phyloP scores from a whole-genome alignment of 2,888 invertebrate species.

The Amiota communis region DNA sequence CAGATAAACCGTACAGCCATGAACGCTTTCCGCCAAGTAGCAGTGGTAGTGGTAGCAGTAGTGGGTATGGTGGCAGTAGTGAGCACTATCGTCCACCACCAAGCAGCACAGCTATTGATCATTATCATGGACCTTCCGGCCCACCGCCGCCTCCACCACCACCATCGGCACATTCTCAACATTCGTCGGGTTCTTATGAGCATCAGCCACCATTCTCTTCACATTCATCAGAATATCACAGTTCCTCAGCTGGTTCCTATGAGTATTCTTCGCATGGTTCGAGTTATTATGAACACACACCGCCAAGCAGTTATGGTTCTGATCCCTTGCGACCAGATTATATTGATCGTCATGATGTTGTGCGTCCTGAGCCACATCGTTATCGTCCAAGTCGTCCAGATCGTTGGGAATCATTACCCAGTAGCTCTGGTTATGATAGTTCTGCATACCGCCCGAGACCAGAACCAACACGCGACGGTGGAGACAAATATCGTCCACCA shows the following conservation, averaged over 20 bases:
- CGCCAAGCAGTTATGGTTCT: constrained; percentile 66
- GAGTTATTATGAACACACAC: constrained; percentile 66
- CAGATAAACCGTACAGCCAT: constrained; percentile 29
- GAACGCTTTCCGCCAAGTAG: constrained; percentile 49
- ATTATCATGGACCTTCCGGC: constrained; percentile 65
- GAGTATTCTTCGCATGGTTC: constrained; percentile 69
- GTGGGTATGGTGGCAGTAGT: constrained; percentile 52
- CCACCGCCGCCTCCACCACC: constrained; percentile 56
- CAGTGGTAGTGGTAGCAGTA: constrained; percentile 45
- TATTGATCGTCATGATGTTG: constrained; percentile 70
- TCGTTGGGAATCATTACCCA: constrained; percentile 70
- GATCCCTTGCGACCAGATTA: constrained; percentile 60
- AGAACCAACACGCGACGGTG: constrained; percentile 59
- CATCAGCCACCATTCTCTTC: constrained; percentile 54
- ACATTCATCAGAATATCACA: constrained; percentile 62
- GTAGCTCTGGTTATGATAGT: constrained; percentile 68
- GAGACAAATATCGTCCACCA: constrained; percentile 67
- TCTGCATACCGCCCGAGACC: constrained; percentile 56
- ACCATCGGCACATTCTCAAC: constrained; percentile 44
- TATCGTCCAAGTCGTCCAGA: constrained; percentile 60
- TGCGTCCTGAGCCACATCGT: constrained; percentile 53
- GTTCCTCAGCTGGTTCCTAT: constrained; percentile 57
- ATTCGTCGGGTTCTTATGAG: constrained; percentile 60
- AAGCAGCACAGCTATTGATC: constrained; percentile 64
- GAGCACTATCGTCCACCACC: constrained; percentile 62